Base-by-base conservation (phyloP, 2,888 invertebrate species). In the Dorcus hopei region DNA sequence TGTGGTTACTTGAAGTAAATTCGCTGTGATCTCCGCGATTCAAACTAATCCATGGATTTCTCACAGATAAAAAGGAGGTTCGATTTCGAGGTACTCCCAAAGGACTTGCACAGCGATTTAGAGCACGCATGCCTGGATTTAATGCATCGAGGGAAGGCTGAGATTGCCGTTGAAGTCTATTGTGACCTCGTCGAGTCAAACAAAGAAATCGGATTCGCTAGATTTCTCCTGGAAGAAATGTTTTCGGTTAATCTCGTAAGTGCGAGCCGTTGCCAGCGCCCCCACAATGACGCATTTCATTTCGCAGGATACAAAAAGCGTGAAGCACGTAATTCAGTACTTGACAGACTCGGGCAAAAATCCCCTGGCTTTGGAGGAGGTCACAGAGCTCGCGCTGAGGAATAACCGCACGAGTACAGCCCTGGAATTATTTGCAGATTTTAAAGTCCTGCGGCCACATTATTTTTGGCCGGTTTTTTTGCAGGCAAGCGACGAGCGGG, bases 401-500 rank as follows among this genome's bases (percentile, higher is more conserved):
- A 66, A 72, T 2, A 77, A 77, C 23, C 80, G 80, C 53, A 70
- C 75, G 0, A 78, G 81, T 0, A 58, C 81, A 1, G 81, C 82
- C 0, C 61, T 81, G 14, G 77, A 78, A 45, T 56, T 83, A 62
- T 79, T 85, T 54, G 72, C 64, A 43, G 43, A 49, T 8, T 50
- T 71, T 48, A 47, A 63, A 9, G 49, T n/a, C 6, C 50, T 84
- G 2, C 77, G 85, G 9, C 79, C 85, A 0, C 87, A 88, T 62
- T 88, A 83, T 69, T 88, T 87, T 70, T 87, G 87, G 87, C 86
- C 87, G 0, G 72, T 87, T 49, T 54, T 88, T 47, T 49, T 85
- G 33, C 76, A 80, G 1, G 78, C 77, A 3, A 80, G 81, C 0
- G 79, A 77, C 43, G 72, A 73, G n/a, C 77, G 80, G 51, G 85